Conservation (phyloP, 2,797 vertebrate genomes). For the Propithecus deckenii region DNA sequence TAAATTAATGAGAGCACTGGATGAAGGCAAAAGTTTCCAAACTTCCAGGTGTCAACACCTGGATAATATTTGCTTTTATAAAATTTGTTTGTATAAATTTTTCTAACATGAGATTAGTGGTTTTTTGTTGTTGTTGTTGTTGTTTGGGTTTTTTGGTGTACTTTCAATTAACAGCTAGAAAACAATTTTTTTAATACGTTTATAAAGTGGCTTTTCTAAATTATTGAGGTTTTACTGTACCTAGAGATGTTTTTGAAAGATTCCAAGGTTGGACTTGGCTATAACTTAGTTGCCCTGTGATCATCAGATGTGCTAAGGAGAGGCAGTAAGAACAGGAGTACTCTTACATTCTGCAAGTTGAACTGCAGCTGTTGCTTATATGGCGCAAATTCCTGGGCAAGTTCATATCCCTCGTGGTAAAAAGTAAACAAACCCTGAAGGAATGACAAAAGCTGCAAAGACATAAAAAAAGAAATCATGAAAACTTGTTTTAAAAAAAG, state of each 20-base stretch:
- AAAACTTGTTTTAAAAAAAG: not conserved
- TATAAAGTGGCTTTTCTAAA: not conserved
- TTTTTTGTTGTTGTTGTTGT: not conserved
- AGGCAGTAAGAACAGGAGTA: slow-evolving; percentile 23
- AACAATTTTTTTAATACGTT: not conserved
- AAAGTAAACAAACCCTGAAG: slow-evolving; percentile 98
- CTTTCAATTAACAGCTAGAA: not conserved
- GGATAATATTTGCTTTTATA: not conserved
- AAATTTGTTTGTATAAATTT: not conserved
- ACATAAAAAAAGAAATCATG: slow-evolving; percentile 41
- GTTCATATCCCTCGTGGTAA: slow-evolving; percentile 98
- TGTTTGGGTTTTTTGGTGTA: not conserved
- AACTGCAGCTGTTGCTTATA: slow-evolving; percentile 99
- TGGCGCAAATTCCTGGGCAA: slow-evolving; percentile 96
- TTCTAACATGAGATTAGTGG: not conserved
- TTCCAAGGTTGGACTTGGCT: not conserved
- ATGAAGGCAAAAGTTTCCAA: not conserved
- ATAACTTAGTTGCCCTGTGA: not conserved
- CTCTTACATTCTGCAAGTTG: slow-evolving; percentile 98
- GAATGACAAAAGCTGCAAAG: slow-evolving; percentile 95
- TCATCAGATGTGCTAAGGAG: slow-evolving; percentile 27
- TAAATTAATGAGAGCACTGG: not conserved
- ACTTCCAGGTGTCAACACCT: not conserved
- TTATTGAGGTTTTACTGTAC: not conserved
- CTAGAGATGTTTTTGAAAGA: slow-evolving; percentile 44